Base-by-base conservation (phyloP, 1,140 invertebrate genomes). In the Globodera rostochiensis region DNA sequence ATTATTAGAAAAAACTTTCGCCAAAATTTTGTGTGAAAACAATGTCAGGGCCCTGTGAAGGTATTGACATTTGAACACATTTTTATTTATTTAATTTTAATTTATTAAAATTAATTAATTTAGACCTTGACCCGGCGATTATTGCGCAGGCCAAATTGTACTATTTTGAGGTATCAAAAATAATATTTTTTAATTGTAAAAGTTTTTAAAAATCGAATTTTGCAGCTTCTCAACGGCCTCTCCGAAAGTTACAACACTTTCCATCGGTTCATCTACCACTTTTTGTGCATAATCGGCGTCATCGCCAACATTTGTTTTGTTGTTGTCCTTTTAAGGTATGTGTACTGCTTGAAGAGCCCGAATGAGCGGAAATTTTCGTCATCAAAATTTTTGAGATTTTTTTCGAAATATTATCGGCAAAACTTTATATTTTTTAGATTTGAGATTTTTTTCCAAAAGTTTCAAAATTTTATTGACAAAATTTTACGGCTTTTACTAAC, bases 221-320 rank as follows among this genome's bases (percentile, higher is more conserved):
- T 84, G 71, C 36, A 85, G 84, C 47, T 85, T 15, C 66, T 85
- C 15, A 73, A 66, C 36, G 45, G 47, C 9, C 21, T 74, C 3
- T 60, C 74, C 6, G 25, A 73, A 49, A 21, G 82, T n/a, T 85
- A 85, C 71, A 74, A 86, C 66, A 57, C 64, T 13, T 77, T 86
- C 64, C 84, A 85, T 64, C 45, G 57, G 15, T 70, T 69, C 76
- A 84, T 85, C 64, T 87, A 86, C 47, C 85, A 84, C 19, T 49
- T 87, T 36, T 66, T 85, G 74, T 84, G 84, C 47, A 60, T 86
- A 46, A 36, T 89, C 69, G 87, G 88, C 21, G 88, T 88, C 9
- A 73, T 88, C n/a, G 85, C 88, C 36, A 88, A 88, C 81, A 84
- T 87, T 71, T 84, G 87, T 49, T 85, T 88, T 60, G 81, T 88